phyloP scores from a whole-genome alignment of 2,888 invertebrate species.

The Hartigia nigra region DNA sequence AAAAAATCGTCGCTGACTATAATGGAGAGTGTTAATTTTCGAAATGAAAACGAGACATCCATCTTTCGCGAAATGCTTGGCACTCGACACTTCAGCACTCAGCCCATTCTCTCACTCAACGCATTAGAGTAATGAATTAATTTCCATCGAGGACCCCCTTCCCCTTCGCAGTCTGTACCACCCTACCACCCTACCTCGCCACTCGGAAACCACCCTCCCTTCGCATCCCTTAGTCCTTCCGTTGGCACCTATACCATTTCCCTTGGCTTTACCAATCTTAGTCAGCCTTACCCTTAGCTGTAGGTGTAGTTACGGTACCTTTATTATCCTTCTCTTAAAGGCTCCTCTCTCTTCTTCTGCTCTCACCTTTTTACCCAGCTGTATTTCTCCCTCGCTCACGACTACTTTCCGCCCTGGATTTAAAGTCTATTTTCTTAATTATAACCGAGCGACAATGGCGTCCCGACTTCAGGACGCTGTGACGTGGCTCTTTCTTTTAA shows the following conservation, averaged over 20 bases:
- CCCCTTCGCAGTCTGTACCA: conserved; percentile 12
- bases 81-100: conserved; percentile 58
- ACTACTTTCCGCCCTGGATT: conserved; percentile 43
- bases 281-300: not conserved
- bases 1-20: conserved; percentile 32
- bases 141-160: conserved; percentile 57
- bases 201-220: conserved; percentile 18
- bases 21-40: conserved; percentile 65
- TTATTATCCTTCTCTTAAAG: not conserved
- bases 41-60: conserved; percentile 65
- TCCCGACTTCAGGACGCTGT: conserved; percentile 24
- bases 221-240: not conserved
- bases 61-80: conserved; percentile 59
- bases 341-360: conserved; percentile 26
- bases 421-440: conserved; percentile 64
- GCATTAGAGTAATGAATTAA: conserved; percentile 67
- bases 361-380: conserved; percentile 18
- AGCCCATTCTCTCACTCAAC: conserved; percentile 58
- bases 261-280: conserved; percentile 11
- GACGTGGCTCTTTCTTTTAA: conserved; percentile 31
- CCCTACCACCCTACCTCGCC: conserved; percentile 24
- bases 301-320: not conserved
- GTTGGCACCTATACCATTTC: conserved; percentile 16
- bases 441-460: conserved; percentile 55
- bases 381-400: conserved; percentile 18